Evolutionary conservation across 2,888 invertebrate genomes (phyloP).

Genomic region (Meliscaeva auricollis): DNA sequence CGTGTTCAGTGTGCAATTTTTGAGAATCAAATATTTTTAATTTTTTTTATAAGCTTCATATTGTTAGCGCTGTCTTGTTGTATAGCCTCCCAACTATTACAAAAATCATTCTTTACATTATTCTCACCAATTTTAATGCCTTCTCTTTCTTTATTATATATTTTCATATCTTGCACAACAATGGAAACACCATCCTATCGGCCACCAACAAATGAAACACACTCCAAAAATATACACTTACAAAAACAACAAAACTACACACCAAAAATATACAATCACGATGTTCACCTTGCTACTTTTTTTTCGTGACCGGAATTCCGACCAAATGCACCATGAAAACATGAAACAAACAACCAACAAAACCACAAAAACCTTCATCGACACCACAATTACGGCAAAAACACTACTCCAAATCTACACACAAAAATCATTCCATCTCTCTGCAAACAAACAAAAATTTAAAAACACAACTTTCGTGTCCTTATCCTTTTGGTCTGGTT

Average conservation of each 20-base stretch:
- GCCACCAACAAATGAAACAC: constrained; percentile 53
- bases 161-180: constrained; percentile 73
- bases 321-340: constrained; percentile 60
- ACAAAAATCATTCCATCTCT: constrained; percentile 25
- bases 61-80: no score
- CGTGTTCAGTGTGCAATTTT: no score
- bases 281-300: constrained; percentile 49
- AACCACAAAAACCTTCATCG: constrained; percentile 52
- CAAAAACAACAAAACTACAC: constrained; percentile 46
- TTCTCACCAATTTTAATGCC: constrained; percentile 48
- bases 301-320: constrained; percentile 23
- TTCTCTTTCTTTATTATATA: constrained; percentile 44
- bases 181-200: constrained; percentile 49
- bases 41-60: no score
- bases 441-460: constrained; percentile 9
- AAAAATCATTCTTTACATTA: background rate
- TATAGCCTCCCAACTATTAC: no score
- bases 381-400: constrained; percentile 44
- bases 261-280: constrained; percentile 49
- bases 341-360: constrained; percentile 36
- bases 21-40: no score
- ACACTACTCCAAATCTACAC: constrained; percentile 45
- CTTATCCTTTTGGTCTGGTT: background rate
- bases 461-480: background rate
- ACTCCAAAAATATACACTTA: background rate